Conservation (phyloP, 1,140 invertebrate species). For the Lysiphlebus fabarum region DNA sequence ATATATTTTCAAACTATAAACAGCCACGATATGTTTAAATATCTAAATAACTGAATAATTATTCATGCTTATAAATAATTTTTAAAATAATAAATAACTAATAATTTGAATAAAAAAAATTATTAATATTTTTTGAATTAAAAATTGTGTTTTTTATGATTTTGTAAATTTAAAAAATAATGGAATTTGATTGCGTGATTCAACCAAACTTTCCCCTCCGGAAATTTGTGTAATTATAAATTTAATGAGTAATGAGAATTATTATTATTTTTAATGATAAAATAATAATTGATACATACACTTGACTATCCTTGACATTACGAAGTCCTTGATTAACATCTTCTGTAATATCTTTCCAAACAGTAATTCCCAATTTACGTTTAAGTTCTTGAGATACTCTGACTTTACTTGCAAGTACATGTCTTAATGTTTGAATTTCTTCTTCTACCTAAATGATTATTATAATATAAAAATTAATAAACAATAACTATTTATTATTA, state of each 20-base stretch:
- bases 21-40: background rate
- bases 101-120: background rate
- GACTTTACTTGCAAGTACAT: conserved; percentile 84
- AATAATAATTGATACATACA: conserved; percentile 66
- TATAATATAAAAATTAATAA: background rate
- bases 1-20: conserved; percentile 12
- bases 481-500: conserved; percentile 5
- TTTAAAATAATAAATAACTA: background rate
- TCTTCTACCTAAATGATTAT: conserved; percentile 81
- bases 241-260: too few species aligned
- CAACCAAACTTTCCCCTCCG: background rate
- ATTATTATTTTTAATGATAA: background rate
- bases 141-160: too few species aligned
- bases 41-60: conserved; percentile 13
- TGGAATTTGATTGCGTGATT: too few species aligned
- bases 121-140: too few species aligned
- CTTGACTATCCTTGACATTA: conserved; percentile 90
- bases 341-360: conserved; percentile 87
- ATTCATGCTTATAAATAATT: background rate
- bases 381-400: conserved; percentile 78
- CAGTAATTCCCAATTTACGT: conserved; percentile 91
- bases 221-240: background rate
- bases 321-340: conserved; percentile 89
- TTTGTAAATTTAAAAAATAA: background rate
- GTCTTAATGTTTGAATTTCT: conserved; percentile 89